Percentiles rank a stretch among this genome's conserved stretches.
Conservation (phyloP, 1,140 invertebrate genomes). For the Triops longicaudatus region DNA sequence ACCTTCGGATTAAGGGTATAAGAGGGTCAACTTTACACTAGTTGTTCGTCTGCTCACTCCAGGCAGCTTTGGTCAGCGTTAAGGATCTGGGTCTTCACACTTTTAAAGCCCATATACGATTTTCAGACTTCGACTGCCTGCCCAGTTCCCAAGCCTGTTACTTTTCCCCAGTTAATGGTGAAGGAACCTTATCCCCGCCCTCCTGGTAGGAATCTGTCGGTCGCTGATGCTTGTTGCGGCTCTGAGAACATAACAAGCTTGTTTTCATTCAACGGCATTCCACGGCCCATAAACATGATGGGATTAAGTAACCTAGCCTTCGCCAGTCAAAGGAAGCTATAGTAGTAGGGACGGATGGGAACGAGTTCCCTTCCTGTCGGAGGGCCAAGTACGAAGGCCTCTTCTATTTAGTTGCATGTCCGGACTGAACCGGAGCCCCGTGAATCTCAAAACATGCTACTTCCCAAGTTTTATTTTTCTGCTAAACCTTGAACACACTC, state of each 20-base stretch:
- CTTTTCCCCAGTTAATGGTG: background rate
- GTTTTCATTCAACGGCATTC: constrained; percentile 15
- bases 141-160: background rate
- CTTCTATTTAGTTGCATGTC: background rate
- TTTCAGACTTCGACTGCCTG: background rate
- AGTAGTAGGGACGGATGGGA: background rate
- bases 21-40: background rate
- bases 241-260: constrained; percentile 11
- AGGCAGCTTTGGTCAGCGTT: background rate
- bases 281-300: constrained; percentile 11
- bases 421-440: background rate
- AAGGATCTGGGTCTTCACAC: background rate
- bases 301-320: constrained; percentile 7
- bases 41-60: background rate
- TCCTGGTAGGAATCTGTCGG: background rate
- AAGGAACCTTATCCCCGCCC: background rate
- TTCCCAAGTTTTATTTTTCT: background rate
- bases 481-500: background rate
- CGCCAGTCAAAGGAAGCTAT: constrained; percentile 3
- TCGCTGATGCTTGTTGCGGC: background rate
- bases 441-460: background rate
- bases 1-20: constrained; percentile 6
- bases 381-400: background rate
- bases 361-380: background rate
- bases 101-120: background rate